phyloP scores from a whole-genome alignment of 2,797 vertebrate genomes.

The Hybognathus amarus region DNA sequence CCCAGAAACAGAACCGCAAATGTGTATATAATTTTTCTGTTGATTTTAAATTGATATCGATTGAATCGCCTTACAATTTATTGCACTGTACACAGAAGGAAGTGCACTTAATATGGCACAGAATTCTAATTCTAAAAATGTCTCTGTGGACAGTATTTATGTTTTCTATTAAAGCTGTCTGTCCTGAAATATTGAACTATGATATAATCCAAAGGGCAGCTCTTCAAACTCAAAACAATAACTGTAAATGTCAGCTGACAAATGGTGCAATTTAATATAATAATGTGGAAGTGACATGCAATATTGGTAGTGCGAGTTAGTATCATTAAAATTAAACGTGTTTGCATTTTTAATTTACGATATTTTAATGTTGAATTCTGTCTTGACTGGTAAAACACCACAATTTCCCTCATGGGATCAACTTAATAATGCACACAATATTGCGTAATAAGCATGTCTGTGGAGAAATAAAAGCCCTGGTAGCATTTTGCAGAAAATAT shows the following conservation, averaged over 20 bases:
- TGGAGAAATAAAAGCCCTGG: background rate
- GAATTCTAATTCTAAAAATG: background rate
- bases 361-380: background rate
- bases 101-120: background rate
- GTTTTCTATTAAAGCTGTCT: slow-evolving; percentile 7
- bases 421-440: background rate
- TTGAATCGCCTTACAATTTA: background rate
- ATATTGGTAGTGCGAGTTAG: background rate
- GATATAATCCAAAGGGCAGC: slow-evolving; percentile 21
- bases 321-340: background rate
- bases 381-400: background rate
- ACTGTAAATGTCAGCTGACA: background rate
- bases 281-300: slow-evolving; percentile 1
- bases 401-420: background rate
- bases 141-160: slow-evolving; percentile 17
- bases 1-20: background rate
- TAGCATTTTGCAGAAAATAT: background rate
- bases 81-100: background rate
- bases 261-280: background rate
- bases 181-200: slow-evolving; percentile 7
- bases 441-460: background rate
- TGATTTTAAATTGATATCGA: background rate
- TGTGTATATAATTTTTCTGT: background rate
- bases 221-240: slow-evolving; percentile 19
- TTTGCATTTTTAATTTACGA: background rate